These are phyloP conservation scores for Alaudala cheleensis DNA, from an alignment of 2,113 vertebrate species.

Conservation along the genomic window DNA sequence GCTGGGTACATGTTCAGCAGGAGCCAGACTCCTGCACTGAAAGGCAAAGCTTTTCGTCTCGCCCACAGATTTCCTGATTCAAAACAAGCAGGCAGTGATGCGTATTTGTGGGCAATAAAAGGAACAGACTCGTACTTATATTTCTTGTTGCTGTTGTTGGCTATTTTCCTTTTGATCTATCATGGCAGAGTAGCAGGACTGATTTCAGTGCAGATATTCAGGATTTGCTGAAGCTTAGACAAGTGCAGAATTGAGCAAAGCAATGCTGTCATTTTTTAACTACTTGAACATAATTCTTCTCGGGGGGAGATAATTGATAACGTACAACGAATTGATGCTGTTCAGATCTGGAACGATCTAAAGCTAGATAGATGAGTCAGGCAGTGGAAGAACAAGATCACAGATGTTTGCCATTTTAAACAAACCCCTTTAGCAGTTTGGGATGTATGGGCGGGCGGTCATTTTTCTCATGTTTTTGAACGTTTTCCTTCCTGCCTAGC, in stretches of 20 bases:
- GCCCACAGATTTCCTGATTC: not conserved
- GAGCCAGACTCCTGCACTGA: not conserved
- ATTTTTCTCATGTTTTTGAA: not conserved
- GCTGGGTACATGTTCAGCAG: not conserved
- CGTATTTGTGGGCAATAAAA: not conserved
- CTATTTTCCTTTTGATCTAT: not conserved
- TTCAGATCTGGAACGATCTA: not conserved
- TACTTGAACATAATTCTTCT: not conserved
- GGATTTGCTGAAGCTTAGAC: not conserved
- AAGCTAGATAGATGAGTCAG: not conserved
- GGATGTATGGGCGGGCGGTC: not conserved
- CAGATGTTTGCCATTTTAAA: not conserved
- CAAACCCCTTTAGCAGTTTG: not conserved
- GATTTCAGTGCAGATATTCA: not conserved
- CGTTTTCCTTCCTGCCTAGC: not conserved
- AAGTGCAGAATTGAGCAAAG: not conserved
- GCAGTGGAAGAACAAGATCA: not conserved
- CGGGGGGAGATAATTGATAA: not conserved
- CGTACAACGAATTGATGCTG: not conserved
- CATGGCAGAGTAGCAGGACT: not conserved
- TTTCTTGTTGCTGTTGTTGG: not conserved
- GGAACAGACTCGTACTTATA: not conserved
- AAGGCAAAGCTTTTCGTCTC: not conserved
- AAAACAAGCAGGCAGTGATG: not conserved
- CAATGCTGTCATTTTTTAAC: not conserved